Conservation (phyloP, 2,113 vertebrate species). For the Pluvianellus socialis region DNA sequence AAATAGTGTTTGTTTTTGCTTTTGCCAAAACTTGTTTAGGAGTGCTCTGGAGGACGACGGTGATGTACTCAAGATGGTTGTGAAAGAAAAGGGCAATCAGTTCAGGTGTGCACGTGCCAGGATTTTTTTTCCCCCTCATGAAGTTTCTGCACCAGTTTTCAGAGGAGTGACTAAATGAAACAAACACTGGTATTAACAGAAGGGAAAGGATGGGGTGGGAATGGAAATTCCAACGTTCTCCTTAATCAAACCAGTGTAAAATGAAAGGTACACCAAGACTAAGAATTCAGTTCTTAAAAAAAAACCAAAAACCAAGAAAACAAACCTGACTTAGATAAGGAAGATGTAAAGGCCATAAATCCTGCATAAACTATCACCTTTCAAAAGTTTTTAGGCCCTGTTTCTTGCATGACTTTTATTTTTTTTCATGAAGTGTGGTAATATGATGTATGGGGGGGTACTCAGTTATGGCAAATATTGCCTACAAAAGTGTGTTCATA, state of each 20-base stretch:
- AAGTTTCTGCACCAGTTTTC: constrained; percentile 6
- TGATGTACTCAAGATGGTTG: constrained; percentile 31
- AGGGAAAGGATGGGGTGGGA: neutral
- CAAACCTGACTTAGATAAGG: neutral
- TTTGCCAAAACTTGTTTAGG: constrained; percentile 74
- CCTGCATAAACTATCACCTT: neutral
- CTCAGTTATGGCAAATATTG: constrained; percentile 61
- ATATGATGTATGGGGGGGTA: constrained; percentile 23
- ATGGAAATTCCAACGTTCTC: neutral
- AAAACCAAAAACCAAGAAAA: neutral
- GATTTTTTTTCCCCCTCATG: neutral
- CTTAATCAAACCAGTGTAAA: neutral
- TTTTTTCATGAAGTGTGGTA: constrained; percentile 31
- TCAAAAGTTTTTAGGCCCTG: neutral
- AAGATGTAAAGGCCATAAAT: constrained; percentile 28
- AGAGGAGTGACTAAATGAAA: neutral
- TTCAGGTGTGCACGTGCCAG: constrained; percentile 61
- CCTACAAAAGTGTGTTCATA: constrained; percentile 65
- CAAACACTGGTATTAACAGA: neutral
- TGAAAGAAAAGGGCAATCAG: constrained; percentile 27
- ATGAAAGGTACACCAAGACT: neutral
- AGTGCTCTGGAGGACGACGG: constrained; percentile 32
- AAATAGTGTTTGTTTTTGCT: constrained; percentile 73
- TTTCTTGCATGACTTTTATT: neutral
- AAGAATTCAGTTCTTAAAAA: neutral